A percentile compares a stretch with the other conserved stretches of the same genome.
These are phyloP conservation scores for Aromia moschata DNA, from an alignment of 2,888 invertebrate genomes.

Conservation along the genomic window DNA sequence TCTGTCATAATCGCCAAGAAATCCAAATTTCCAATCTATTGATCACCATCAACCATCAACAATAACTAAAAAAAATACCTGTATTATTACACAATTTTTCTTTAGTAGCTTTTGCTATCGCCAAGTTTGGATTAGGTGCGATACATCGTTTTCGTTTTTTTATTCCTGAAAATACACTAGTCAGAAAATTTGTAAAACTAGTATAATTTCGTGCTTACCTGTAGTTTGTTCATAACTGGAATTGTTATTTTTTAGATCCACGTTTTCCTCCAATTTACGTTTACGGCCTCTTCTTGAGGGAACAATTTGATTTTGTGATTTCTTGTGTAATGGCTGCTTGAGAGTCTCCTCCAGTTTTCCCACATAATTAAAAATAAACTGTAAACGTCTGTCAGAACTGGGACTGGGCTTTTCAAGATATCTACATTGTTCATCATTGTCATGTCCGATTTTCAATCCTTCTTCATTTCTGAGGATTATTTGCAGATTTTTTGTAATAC, in stretches of 20 bases:
- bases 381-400: slow-evolving; percentile 33
- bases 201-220: slow-evolving; percentile 31
- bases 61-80: slow-evolving; percentile 29
- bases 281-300: slow-evolving; percentile 29
- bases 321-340: too few species aligned
- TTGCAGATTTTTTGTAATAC: not conserved
- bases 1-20: too few species aligned
- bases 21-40: too few species aligned
- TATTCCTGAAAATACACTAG: slow-evolving; percentile 36
- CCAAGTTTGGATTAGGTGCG: slow-evolving; percentile 29
- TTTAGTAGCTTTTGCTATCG: slow-evolving; percentile 30
- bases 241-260: slow-evolving; percentile 39
- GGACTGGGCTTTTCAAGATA: slow-evolving; percentile 36
- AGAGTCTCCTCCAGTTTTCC: slow-evolving; percentile 35
- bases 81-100: slow-evolving; percentile 36
- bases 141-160: slow-evolving; percentile 33
- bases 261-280: slow-evolving; percentile 32
- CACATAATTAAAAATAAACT: slow-evolving; percentile 33
- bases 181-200: slow-evolving; percentile 17
- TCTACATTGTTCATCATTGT: slow-evolving; percentile 29
- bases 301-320: slow-evolving; percentile 28
- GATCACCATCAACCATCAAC: too few species aligned
- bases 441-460: not conserved
- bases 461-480: not conserved
- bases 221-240: slow-evolving; percentile 26